phyloP scores from a whole-genome alignment of 2,888 invertebrate species.

The Eilema griseolum region DNA sequence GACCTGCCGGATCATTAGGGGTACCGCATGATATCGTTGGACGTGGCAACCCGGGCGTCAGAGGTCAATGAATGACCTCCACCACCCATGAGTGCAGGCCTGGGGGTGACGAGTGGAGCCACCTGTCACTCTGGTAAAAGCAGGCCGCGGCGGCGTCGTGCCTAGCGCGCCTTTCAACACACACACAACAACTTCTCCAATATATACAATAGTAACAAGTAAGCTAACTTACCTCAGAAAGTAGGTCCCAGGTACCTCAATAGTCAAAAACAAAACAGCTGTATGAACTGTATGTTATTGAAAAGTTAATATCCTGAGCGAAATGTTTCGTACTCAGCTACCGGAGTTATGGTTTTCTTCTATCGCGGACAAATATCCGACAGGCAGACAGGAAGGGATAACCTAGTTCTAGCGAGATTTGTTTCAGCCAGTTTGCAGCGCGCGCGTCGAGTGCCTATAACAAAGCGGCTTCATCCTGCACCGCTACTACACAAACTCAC shows the following conservation, averaged over 20 bases:
- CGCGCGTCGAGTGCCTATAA: constrained; percentile 52
- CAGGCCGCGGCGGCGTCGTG: too few species aligned
- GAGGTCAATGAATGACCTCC: too few species aligned
- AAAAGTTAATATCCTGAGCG: constrained; percentile 62
- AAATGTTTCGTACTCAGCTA: constrained; percentile 42
- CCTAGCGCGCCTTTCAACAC: too few species aligned
- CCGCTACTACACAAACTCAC: constrained; percentile 32
- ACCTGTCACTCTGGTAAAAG: too few species aligned
- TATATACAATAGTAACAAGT: neutral
- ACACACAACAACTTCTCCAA: neutral
- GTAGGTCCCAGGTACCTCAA: too few species aligned
- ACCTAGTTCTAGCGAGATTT: constrained; percentile 62
- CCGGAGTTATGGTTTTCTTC: constrained; percentile 45
- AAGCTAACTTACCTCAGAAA: neutral
- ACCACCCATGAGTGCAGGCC: too few species aligned
- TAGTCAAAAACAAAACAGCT: neutral
- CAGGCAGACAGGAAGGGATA: constrained; percentile 60
- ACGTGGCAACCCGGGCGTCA: too few species aligned
- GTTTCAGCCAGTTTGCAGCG: constrained; percentile 62
- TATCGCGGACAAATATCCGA: constrained; percentile 60
- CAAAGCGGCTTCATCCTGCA: constrained; percentile 38
- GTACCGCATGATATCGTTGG: too few species aligned
- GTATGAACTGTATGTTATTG: constrained; percentile 51
- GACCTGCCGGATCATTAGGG: too few species aligned
- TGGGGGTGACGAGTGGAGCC: too few species aligned